These are phyloP conservation scores for Chloropsis cyanopogon DNA, from an alignment of 2,113 vertebrate genomes.

Conservation along the genomic window DNA sequence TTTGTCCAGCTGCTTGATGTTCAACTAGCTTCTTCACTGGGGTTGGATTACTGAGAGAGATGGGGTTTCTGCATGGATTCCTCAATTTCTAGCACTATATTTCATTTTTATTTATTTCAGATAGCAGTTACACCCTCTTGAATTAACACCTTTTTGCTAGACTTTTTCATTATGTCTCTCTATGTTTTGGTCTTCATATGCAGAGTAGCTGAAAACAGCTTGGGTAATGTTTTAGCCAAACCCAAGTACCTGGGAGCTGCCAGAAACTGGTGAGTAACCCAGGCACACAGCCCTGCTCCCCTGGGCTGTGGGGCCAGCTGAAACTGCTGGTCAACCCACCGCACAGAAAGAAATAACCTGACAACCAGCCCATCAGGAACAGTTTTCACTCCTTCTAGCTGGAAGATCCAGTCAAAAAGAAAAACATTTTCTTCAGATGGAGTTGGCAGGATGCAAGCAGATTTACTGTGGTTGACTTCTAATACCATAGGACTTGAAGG, in stretches of 20 bases:
- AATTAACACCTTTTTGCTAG: neutral
- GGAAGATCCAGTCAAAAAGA: neutral
- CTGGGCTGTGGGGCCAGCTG: neutral
- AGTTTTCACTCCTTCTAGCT: neutral
- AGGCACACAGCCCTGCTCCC: neutral
- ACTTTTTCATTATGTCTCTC: neutral
- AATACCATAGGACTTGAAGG: neutral
- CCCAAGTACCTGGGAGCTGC: neutral
- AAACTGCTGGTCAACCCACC: neutral
- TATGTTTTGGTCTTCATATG: neutral
- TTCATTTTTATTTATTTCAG: neutral
- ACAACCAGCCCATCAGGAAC: neutral
- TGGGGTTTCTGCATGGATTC: neutral
- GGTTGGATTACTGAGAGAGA: neutral
- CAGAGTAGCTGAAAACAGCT: neutral
- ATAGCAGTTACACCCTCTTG: neutral
- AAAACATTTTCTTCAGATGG: neutral
- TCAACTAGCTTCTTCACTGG: neutral
- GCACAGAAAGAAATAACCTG: neutral
- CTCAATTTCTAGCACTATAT: neutral
- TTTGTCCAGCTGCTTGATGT: neutral
- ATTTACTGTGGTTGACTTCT: neutral
- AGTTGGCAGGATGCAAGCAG: neutral
- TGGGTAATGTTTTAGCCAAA: neutral
- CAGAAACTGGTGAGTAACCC: neutral